Base-by-base conservation (phyloP, 2,113 vertebrate species). In the Campylomormyrus tamandua region DNA sequence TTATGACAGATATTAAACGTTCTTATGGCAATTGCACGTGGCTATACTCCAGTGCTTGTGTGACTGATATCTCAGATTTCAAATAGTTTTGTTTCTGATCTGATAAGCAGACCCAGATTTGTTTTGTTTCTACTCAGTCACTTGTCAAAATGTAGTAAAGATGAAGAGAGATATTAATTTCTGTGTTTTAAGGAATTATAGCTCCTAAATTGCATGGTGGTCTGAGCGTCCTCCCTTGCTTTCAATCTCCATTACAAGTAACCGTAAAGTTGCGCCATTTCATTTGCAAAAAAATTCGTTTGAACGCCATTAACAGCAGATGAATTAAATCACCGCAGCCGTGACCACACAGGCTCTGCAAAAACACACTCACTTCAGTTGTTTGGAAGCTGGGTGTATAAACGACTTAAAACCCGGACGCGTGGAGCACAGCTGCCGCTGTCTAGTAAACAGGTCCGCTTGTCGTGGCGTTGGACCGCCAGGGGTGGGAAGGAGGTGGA, bases 361-460 rank as follows among this genome's bases (percentile, higher is more conserved):
- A 42, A 80, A 42, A 80, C 35, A 80, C 35, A 39, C 74, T 42
- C 74, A 80, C 74, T 80, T 21, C 35, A 80, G 35, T 80, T 39
- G 13, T 80, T 42, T 39, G 74, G 74, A 42, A 39, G 35, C 35
- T 35, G 74, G 31, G 5, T 19, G 35, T 80, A 42, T 80, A 80
- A 80, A 42, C 74, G 35, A 80, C 90, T 93, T 92, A 91, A 90
- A 91, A 90, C 70, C 93, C 93, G 92, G 92, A 94, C 93, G 93
- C 35, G 4, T 74, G 6, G 50, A 85, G 88, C 88, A 90, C 94
- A 96, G 94, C 94, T 94, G 95, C 92, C 89, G 89, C 90, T 95
- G 94, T 96, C 96, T 95, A 92, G 92, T 93, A 96, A 96, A 96
- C 94, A 96, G 90, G 86, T 94, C 80, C 87, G 49, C 91, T 91